A percentile compares a stretch with the other conserved stretches of the same genome.
These are phyloP conservation scores for Volucella inflata DNA, from an alignment of 2,888 invertebrate genomes.

Conservation along the genomic window DNA sequence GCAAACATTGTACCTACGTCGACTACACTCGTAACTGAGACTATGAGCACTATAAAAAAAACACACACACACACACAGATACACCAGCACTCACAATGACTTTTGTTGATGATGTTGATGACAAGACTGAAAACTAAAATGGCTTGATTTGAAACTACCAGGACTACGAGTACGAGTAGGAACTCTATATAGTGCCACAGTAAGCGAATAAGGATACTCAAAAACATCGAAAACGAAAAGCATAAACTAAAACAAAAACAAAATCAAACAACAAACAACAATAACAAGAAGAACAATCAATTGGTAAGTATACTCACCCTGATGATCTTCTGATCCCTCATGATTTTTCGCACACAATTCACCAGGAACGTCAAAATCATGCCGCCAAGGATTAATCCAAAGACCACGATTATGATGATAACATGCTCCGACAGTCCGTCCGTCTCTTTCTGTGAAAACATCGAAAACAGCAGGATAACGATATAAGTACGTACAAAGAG, in stretches of 20 bases:
- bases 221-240: too few species aligned
- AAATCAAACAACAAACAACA: too few species aligned
- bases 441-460: slow-evolving; percentile 78
- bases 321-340: slow-evolving; percentile 93
- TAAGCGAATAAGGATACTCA: slow-evolving; percentile 49
- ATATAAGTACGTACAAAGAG: background rate
- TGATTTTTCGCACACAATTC: slow-evolving; percentile 93
- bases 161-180: background rate
- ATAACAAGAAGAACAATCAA: slow-evolving; percentile 18
- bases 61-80: slow-evolving; percentile 3
- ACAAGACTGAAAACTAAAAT: too few species aligned
- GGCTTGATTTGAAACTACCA: background rate
- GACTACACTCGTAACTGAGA: background rate
- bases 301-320: slow-evolving; percentile 86
- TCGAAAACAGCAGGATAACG: slow-evolving; percentile 17
- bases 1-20: slow-evolving; percentile 1
- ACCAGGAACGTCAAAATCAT: slow-evolving; percentile 95
- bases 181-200: slow-evolving; percentile 9
- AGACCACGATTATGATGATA: slow-evolving; percentile 93
- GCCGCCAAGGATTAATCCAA: slow-evolving; percentile 93
- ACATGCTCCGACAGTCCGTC: slow-evolving; percentile 88
- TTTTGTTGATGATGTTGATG: slow-evolving; percentile 16
- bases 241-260: background rate
- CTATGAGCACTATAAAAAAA: slow-evolving; percentile 12
- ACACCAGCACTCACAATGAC: slow-evolving; percentile 9